phyloP scores from a whole-genome alignment of 2,888 invertebrate species.

The Himalopsyche tibetana region DNA sequence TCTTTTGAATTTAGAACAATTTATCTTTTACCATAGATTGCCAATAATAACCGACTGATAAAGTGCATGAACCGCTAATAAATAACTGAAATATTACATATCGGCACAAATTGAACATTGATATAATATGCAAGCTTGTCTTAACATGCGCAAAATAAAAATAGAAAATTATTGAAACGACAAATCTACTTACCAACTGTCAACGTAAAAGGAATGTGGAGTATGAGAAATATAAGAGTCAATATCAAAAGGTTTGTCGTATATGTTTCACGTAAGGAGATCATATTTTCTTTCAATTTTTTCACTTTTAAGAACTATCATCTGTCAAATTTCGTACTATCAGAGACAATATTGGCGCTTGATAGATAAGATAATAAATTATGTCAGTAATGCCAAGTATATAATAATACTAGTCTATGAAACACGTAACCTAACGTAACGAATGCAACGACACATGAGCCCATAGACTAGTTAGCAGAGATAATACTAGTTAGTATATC shows the following conservation, averaged over 20 bases:
- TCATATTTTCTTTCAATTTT: background rate
- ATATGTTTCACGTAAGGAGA: background rate
- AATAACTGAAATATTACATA: too few relatives aligned
- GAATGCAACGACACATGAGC: too few relatives aligned
- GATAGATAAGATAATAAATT: background rate
- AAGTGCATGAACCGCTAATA: too few relatives aligned
- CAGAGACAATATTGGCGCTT: background rate
- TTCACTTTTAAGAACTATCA: background rate
- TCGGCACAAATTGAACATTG: too few relatives aligned
- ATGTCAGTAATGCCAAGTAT: background rate
- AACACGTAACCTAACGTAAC: too few relatives aligned
- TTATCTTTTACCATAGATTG: too few relatives aligned
- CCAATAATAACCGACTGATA: too few relatives aligned
- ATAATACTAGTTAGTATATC: too few relatives aligned
- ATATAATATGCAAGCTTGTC: too few relatives aligned
- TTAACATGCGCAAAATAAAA: background rate
- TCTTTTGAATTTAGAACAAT: too few relatives aligned
- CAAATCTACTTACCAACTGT: background rate
- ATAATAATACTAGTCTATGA: too few relatives aligned
- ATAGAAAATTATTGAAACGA: conserved; percentile 12
- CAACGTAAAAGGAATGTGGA: background rate
- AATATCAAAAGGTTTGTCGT: background rate
- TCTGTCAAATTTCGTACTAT: background rate
- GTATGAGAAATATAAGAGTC: background rate
- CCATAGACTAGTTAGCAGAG: too few relatives aligned